Evolutionary conservation across 2,888 invertebrate species (phyloP).

Genomic region (Rhorus exstirpatorius): DNA sequence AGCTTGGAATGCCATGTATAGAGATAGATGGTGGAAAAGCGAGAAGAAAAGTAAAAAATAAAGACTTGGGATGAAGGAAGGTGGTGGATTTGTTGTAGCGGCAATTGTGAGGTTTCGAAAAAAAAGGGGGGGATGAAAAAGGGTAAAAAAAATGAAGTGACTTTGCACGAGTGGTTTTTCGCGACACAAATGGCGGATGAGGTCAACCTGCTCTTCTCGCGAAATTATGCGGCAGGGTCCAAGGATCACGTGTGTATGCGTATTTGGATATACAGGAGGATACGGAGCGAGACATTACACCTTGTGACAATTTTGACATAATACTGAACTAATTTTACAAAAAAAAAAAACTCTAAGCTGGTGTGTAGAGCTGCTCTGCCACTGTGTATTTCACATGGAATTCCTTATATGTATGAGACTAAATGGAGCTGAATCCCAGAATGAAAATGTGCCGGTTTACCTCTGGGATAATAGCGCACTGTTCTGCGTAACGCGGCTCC

Average conservation of each 20-base stretch:
- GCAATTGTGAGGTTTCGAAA: slow-evolving; percentile 5
- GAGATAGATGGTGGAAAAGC: slow-evolving; percentile 14
- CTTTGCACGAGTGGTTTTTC: slow-evolving; percentile 21
- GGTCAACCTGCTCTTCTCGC: slow-evolving; percentile 44
- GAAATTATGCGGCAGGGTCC: slow-evolving; percentile 13
- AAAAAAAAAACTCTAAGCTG: too few species aligned
- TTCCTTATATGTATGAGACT: too few species aligned
- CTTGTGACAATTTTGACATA: too few species aligned
- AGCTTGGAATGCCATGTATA: slow-evolving; percentile 41
- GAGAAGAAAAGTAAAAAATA: slow-evolving; percentile 33
- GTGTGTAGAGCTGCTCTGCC: too few species aligned
- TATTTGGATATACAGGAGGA: not conserved
- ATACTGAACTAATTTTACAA: too few species aligned
- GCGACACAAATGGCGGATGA: slow-evolving; percentile 38
- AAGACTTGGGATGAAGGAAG: slow-evolving; percentile 28
- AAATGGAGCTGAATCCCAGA: not conserved
- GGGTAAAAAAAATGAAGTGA: slow-evolving; percentile 14
- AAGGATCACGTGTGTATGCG: slow-evolving; percentile 6
- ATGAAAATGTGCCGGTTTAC: not conserved
- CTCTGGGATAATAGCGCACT: too few species aligned
- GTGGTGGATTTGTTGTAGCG: slow-evolving; percentile 32
- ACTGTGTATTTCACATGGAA: too few species aligned
- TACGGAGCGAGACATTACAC: not conserved
- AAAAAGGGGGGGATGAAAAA: slow-evolving; percentile 14
- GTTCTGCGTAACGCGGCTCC: slow-evolving; percentile 2